Base-by-base conservation (phyloP, 2,113 vertebrate genomes). In the Platichthys flesus region DNA sequence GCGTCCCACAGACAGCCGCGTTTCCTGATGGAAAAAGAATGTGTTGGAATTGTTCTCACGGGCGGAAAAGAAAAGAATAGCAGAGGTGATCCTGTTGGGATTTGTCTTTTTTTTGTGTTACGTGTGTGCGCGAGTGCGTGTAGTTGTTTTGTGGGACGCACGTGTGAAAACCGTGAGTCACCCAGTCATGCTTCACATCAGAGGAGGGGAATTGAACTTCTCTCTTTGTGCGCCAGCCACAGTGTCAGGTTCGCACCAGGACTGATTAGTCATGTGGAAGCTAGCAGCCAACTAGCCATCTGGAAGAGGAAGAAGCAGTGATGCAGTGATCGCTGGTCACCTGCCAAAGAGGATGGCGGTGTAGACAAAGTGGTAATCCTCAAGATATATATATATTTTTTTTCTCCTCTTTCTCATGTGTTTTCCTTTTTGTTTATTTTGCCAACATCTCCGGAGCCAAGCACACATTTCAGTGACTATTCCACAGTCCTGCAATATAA, bases 341-440 rank as follows among this genome's bases (percentile, higher is more conserved):
- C 80, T 77, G 87, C 89, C 90, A 91, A 87, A 78, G 63, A 79
- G 85, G 71, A 85, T 76, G 74, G 71, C 28, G 65, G 56, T 79
- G 78, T 52, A 81, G 81, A 83, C 67, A 86, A 89, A 89, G 81
- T 88, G 78, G 75, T 89, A 88, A 88, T 90, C 85, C 88, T 90
- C 79, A 77, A 89, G 85, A 88, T 73, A 31, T 54, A 54, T 54
- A 54, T 54, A n/a, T 52, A 52, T 54, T 28, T 28, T 28, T 85
- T 81, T 84, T 69, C 37, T 14, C 24, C 21, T 37, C 64, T 52
- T 75, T 28, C 56, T 80, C 18, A 9, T 81, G 74, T 84, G 72
- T 80, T 88, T 82, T 82, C 26, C 62, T 80, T 83, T 85, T 83
- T 55, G 70, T 84, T 81, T 84, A 81, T 84, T 88, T 88, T 88